A percentile compares a stretch with the other conserved stretches of the same genome.
Evolutionary conservation across 1,140 invertebrate species (phyloP).

Genomic region (Maniola jurtina): DNA sequence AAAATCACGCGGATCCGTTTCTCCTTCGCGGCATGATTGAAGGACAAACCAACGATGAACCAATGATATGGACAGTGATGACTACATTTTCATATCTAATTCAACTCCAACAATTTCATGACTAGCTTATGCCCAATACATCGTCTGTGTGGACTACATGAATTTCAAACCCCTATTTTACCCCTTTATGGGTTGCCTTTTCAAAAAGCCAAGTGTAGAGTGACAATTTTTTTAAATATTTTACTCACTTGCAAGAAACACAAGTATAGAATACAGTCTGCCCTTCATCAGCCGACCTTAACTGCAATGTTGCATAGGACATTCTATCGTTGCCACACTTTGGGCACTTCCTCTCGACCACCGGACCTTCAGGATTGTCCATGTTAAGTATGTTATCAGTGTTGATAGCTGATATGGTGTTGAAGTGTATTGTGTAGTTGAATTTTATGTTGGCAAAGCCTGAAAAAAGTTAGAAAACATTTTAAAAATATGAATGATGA

Average conservation of each 20-base stretch:
- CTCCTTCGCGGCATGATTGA: no score
- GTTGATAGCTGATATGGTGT: constrained; percentile 72
- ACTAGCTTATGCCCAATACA: no score
- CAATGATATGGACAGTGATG: no score
- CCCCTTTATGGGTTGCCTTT: no score
- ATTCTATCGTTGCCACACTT: constrained; percentile 95
- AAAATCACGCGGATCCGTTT: no score
- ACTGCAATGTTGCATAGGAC: constrained; percentile 96
- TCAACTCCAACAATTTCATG: no score
- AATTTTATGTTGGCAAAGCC: constrained; percentile 83
- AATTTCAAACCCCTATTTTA: no score
- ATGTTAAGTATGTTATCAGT: constrained; percentile 56
- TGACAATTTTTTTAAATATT: no score
- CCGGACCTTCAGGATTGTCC: constrained; percentile 84
- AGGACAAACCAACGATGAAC: no score
- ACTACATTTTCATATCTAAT: no score
- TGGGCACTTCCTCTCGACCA: constrained; percentile 92
- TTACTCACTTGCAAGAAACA: constrained; percentile 91
- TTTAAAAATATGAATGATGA: background rate
- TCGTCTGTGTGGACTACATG: no score
- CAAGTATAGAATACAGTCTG: constrained; percentile 99
- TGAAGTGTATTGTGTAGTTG: constrained; percentile 85
- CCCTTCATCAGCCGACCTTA: constrained; percentile 98
- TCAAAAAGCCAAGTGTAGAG: no score
- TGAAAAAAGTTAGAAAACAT: constrained; percentile 58